Base-by-base conservation (phyloP, 2,113 vertebrate species). In the Rhabdomys dilectus region DNA sequence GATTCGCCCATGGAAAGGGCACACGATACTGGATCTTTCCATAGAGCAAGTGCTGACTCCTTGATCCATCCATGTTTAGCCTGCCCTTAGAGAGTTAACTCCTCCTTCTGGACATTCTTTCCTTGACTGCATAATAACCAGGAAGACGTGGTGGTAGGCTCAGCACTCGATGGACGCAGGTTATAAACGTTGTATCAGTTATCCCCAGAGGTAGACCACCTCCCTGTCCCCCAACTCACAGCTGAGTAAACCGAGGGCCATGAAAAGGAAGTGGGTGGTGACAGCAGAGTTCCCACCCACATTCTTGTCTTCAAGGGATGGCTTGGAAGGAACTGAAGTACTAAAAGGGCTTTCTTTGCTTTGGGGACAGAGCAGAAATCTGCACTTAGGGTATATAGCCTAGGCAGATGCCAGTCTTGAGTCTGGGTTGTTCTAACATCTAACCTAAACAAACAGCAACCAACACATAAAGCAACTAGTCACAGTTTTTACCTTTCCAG, bases 401-500 rank as follows among this genome's bases (percentile, higher is more conserved):
- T 56, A 91, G 64, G 2, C 10, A 2, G n/a, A 60, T 10, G 34
- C 53, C 72, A 1, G 11, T 5, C 17, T 21, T 16, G 64, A 34
- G 51, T 4, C 56, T 7, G 19, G 12, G n/a, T 45, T 22, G 45
- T 5, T 70, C 42, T 26, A 58, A 51, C 15, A 21, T 39, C 70
- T 88, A 72, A 90, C n/a, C 39, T 48, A 78, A 42, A 21, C 0
- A 3, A 77, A 82, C 26, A 19, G 22, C 39, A 81, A 34, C 31
- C 80, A 77, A 58, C 3, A 0, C 0, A 4, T 3, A 45, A 80
- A 87, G 91, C 77, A 34, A 34, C 22, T 9, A 6, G 39, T 64
- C 34, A 0, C 2, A 81, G 26, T 39, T n/a, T 95, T 98, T 99
- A 99, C 99, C 99, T 99, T 98, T 99, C 99, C 97, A 99, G 99